A percentile compares a stretch with the other conserved stretches of the same genome.
These are phyloP conservation scores for Heterocephalus glaber DNA, from an alignment of 2,113 vertebrate genomes.

Conservation along the genomic window DNA sequence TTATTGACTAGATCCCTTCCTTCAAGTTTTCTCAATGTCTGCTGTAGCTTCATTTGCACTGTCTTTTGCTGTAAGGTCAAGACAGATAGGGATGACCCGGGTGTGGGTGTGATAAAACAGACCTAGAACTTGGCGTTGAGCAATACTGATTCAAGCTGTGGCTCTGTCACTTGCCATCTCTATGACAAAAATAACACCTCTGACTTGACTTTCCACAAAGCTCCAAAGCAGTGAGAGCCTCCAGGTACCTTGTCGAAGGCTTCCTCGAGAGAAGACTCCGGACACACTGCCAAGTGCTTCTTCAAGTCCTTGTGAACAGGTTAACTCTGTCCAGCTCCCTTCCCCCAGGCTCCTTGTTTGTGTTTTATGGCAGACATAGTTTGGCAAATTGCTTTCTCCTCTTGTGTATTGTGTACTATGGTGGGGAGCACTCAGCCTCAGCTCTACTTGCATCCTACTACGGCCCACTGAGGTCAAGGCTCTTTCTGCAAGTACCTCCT, in stretches of 20 bases:
- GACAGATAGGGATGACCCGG: neutral
- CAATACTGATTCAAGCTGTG: neutral
- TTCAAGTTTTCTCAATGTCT: neutral
- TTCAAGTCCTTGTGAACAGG: neutral
- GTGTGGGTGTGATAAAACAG: neutral
- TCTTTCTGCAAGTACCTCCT: neutral
- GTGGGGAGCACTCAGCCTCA: neutral
- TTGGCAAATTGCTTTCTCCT: neutral
- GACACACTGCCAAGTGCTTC: neutral
- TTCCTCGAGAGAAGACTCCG: neutral
- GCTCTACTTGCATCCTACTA: neutral
- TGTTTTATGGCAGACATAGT: neutral
- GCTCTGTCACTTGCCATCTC: neutral
- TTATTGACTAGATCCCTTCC: neutral
- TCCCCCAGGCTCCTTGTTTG: neutral
- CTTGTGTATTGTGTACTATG: neutral
- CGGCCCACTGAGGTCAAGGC: fast-evolving
- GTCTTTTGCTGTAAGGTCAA: neutral
- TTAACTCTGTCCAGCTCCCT: neutral
- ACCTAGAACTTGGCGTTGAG: neutral
- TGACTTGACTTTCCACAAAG: neutral
- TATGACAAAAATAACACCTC: neutral
- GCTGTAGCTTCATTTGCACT: neutral
- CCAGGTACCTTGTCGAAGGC: neutral
- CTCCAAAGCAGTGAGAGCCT: neutral